Conservation (phyloP, 2,888 invertebrate genomes). For the Selenia dentaria region DNA sequence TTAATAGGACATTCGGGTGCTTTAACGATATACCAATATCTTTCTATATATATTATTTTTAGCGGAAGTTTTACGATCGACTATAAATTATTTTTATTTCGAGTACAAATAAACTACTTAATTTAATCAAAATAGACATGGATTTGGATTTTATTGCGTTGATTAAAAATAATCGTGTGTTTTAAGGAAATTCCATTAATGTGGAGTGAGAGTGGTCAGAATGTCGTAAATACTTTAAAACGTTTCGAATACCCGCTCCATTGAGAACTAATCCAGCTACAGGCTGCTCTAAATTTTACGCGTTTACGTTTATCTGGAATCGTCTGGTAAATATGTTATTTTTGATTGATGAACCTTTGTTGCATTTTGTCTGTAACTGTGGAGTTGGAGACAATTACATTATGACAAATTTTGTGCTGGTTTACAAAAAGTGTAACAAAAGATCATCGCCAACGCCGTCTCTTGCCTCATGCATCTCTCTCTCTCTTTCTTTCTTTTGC, state of each 20-base stretch:
- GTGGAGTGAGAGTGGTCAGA: conserved; percentile 47
- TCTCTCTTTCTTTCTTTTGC: too few relatives aligned
- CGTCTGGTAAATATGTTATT: too few relatives aligned
- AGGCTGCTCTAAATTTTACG: conserved; percentile 8
- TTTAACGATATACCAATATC: too few relatives aligned
- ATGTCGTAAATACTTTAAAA: conserved; percentile 52
- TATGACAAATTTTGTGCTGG: too few relatives aligned
- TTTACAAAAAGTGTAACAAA: too few relatives aligned
- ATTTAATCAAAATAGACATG: conserved; percentile 29
- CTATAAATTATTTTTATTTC: conserved; percentile 17
- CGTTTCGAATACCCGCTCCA: conserved; percentile 31
- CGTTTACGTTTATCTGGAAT: too few relatives aligned
- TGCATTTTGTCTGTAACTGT: too few relatives aligned
- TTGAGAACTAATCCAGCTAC: conserved; percentile 28
- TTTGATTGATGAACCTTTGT: too few relatives aligned
- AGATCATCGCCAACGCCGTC: too few relatives aligned
- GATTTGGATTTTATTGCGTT: conserved; percentile 26
- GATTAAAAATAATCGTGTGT: conserved; percentile 31
- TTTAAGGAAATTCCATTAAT: conserved; percentile 55
- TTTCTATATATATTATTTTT: neutral
- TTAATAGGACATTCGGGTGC: neutral
- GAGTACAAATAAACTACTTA: conserved; percentile 17
- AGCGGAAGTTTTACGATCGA: conserved; percentile 5
- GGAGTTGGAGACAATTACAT: too few relatives aligned
- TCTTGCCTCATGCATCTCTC: too few relatives aligned